phyloP scores from a whole-genome alignment of 2,888 invertebrate species.

The Homarus gammarus region DNA sequence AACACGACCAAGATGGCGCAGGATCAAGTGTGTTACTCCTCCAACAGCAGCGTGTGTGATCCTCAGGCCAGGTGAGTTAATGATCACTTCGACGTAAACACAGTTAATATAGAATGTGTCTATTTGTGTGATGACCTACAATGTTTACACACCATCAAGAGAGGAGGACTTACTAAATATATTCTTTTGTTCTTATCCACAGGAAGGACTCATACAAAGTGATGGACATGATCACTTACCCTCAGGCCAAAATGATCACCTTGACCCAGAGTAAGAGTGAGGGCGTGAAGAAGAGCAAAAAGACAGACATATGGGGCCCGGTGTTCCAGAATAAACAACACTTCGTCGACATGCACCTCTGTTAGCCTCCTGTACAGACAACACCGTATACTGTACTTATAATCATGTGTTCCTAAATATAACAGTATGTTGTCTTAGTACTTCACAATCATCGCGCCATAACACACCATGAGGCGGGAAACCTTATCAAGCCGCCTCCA shows the following conservation, averaged over 20 bases:
- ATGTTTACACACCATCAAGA: no score
- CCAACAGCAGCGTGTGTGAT: constrained; percentile 42
- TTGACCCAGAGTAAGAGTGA: constrained; percentile 77
- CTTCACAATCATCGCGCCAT: no score
- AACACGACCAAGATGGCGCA: constrained; percentile 50
- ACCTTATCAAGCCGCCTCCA: no score
- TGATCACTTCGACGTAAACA: background rate
- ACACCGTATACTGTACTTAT: no score
- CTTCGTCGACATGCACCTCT: constrained; percentile 85
- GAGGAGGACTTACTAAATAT: no score
- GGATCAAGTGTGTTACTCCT: constrained; percentile 36
- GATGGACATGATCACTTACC: constrained; percentile 27
- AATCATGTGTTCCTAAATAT: no score
- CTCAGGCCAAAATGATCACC: background rate
- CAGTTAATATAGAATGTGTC: background rate
- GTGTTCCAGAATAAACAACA: constrained; percentile 87
- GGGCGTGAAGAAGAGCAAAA: no score
- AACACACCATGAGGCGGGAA: no score
- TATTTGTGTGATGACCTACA: no score
- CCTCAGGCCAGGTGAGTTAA: constrained; percentile 39
- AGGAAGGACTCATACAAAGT: constrained; percentile 50
- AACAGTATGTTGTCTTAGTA: no score
- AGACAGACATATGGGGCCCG: constrained; percentile 86
- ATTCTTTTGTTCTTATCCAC: background rate
- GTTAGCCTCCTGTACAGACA: constrained; percentile 73